phyloP scores from a whole-genome alignment of 2,888 invertebrate genomes.

The Resseliella maxima region DNA sequence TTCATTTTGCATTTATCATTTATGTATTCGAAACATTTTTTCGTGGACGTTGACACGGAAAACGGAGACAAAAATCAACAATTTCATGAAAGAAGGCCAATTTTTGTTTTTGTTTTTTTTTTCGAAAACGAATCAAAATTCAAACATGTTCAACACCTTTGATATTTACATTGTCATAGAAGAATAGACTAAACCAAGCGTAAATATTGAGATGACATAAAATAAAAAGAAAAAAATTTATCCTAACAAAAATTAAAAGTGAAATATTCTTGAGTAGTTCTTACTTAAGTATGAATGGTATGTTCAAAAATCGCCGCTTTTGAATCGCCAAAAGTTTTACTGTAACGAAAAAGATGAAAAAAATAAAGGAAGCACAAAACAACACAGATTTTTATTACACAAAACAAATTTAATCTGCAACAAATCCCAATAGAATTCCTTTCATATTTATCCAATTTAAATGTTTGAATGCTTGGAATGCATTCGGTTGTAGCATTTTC shows the following conservation, averaged over 20 bases:
- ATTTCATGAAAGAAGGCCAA: background rate
- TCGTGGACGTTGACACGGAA: too few species aligned
- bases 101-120: too few species aligned
- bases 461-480: background rate
- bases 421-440: conserved; percentile 4
- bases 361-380: too few species aligned
- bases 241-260: background rate
- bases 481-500: background rate
- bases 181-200: background rate
- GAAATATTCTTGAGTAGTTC: too few species aligned
- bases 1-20: too few species aligned
- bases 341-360: background rate
- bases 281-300: background rate
- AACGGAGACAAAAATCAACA: background rate
- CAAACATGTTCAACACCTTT: background rate
- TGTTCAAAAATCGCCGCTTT: background rate
- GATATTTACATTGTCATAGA: background rate
- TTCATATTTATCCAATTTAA: background rate
- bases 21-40: too few species aligned
- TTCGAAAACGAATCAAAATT: background rate
- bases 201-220: background rate
- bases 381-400: background rate
- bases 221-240: background rate
- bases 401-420: conserved; percentile 1
- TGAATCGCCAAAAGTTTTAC: background rate